A percentile compares a stretch with the other conserved stretches of the same genome.
Conservation (phyloP, 2,888 invertebrate species). For the Netelia virgata region DNA sequence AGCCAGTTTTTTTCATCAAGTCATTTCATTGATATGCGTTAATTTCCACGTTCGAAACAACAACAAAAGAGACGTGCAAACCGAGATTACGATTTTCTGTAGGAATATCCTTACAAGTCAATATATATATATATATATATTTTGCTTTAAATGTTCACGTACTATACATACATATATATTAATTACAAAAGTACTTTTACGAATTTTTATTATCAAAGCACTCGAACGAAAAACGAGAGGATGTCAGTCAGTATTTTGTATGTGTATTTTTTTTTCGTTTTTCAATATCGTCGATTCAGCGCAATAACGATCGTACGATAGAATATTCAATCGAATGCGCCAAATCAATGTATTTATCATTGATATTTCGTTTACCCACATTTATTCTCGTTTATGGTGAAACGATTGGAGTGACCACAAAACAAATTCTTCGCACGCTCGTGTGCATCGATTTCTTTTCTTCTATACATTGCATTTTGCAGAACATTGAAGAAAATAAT, state of each 20-base stretch:
- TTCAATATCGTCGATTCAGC: conserved; percentile 1
- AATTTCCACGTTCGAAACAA: neutral
- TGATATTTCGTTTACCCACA: too few species aligned
- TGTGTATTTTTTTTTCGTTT: conserved; percentile 9
- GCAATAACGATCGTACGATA: conserved; percentile 5
- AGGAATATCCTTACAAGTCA: conserved; percentile 61
- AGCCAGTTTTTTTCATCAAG: neutral
- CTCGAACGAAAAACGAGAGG: conserved; percentile 61
- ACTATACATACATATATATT: conserved; percentile 63
- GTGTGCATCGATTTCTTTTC: neutral
- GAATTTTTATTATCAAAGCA: conserved; percentile 68
- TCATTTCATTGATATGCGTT: conserved; percentile 4
- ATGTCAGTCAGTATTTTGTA: conserved; percentile 57
- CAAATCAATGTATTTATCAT: neutral
- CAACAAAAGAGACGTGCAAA: conserved; percentile 20
- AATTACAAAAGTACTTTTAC: conserved; percentile 67
- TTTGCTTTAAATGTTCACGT: conserved; percentile 52
- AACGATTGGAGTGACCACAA: neutral
- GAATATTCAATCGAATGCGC: conserved; percentile 17
- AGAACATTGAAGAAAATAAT: conserved; percentile 44
- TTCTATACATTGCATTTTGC: conserved; percentile 45
- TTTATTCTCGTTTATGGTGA: neutral
- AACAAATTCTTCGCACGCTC: neutral
- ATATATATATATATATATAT: conserved; percentile 49
- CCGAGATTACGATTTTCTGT: conserved; percentile 48